Conservation (phyloP, 1,140 invertebrate genomes). For the Sipha flava region DNA sequence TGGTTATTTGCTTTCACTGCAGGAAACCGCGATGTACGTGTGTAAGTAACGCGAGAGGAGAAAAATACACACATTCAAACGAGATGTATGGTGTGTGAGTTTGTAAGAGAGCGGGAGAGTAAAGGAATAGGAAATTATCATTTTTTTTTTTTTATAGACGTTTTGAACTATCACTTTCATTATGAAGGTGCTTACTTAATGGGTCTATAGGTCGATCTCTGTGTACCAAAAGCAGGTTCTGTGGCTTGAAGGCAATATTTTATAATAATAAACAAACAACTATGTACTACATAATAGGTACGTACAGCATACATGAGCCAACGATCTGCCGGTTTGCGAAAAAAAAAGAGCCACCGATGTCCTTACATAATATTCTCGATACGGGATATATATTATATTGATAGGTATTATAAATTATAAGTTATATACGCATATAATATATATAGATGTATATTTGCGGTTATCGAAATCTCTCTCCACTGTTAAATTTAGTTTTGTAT, state of each 20-base stretch:
- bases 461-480: no score
- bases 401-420: neutral
- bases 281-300: no score
- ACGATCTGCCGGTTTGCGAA: neutral
- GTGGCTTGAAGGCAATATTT: neutral
- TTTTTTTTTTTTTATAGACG: neutral
- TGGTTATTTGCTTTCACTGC: no score
- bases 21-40: no score
- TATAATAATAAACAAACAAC: conserved; percentile 2
- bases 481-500: no score
- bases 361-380: neutral
- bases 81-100: no score
- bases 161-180: neutral
- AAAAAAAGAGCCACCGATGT: no score
- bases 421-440: no score
- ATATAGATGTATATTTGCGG: no score
- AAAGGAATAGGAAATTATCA: conserved; percentile 11
- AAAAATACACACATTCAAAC: no score
- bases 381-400: neutral
- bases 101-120: neutral
- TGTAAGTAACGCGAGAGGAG: no score
- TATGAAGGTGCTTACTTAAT: neutral
- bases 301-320: neutral
- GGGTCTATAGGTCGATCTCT: neutral
- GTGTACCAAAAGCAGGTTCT: neutral